A percentile compares a stretch with the other conserved stretches of the same genome.
Conservation (phyloP, 2,888 invertebrate species). For the Acrobasis consociella region DNA sequence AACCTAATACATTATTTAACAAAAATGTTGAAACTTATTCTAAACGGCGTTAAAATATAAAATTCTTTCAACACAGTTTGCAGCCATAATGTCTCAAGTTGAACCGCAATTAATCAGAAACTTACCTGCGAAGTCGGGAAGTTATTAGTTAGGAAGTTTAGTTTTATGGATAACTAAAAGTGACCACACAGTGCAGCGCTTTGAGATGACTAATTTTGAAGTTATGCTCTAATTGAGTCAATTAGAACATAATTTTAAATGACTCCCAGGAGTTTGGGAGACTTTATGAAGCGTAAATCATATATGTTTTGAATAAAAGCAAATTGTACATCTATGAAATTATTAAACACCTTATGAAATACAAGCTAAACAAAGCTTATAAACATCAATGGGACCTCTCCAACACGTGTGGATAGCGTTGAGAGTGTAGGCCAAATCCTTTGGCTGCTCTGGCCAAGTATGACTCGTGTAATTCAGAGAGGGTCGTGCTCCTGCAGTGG, state of each 20-base stretch:
- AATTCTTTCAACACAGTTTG: background rate
- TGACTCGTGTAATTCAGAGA: no score
- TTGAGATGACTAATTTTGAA: slow-evolving; percentile 9
- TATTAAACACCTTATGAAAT: no score
- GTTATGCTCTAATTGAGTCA: background rate
- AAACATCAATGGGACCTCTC: no score
- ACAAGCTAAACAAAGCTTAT: no score
- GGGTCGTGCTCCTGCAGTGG: no score
- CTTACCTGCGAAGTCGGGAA: slow-evolving; percentile 18
- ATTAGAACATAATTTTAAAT: background rate
- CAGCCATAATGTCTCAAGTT: slow-evolving; percentile 6
- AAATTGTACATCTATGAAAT: no score
- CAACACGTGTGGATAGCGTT: no score
- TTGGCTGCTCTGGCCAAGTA: no score
- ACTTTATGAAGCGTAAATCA: background rate
- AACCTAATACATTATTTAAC: no score
- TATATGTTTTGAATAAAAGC: no score
- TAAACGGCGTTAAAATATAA: background rate
- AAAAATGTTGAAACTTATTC: no score
- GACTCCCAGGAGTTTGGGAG: background rate
- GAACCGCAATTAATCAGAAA: slow-evolving; percentile 21
- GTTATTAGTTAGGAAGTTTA: slow-evolving; percentile 7
- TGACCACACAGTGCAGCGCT: slow-evolving; percentile 18
- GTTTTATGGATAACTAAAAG: slow-evolving; percentile 12
- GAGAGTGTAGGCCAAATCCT: no score